A percentile compares a stretch with the other conserved stretches of the same genome.
Evolutionary conservation across 2,888 invertebrate genomes (phyloP).

Genomic region (Muscina levida): DNA sequence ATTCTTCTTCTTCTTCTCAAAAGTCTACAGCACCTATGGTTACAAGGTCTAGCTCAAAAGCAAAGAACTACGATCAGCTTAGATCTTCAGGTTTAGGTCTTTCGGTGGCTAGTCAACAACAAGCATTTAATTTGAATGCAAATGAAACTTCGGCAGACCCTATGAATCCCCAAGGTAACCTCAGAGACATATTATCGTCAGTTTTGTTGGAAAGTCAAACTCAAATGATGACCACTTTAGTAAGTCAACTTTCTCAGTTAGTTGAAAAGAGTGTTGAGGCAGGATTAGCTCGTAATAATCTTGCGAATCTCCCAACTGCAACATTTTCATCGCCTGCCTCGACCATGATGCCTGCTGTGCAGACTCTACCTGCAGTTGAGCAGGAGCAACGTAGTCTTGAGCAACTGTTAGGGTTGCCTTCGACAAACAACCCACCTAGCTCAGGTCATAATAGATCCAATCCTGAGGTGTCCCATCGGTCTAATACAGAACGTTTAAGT

Average conservation of each 20-base stretch:
- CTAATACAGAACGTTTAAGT: no score
- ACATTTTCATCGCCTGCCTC: background rate
- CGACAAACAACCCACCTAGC: background rate
- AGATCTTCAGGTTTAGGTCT: background rate
- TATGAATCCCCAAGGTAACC: background rate
- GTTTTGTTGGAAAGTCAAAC: background rate
- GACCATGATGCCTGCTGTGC: background rate
- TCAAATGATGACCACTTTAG: background rate
- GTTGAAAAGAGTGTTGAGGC: background rate
- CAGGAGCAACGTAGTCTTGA: background rate
- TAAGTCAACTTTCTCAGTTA: background rate
- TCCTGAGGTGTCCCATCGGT: no score
- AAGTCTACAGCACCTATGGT: background rate
- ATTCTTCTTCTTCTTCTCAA: background rate
- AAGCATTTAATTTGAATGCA: background rate
- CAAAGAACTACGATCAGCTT: background rate
- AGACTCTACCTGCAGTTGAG: background rate
- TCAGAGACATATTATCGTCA: background rate
- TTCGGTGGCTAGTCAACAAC: background rate
- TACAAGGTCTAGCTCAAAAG: background rate
- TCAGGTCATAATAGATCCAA: background rate
- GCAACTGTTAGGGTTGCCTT: background rate
- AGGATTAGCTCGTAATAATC: background rate
- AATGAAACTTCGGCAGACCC: background rate
- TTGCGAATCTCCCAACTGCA: background rate